A percentile compares a stretch with the other conserved stretches of the same genome.
phyloP scores from a whole-genome alignment of 2,888 invertebrate genomes.

The Ferrisia virgata region DNA sequence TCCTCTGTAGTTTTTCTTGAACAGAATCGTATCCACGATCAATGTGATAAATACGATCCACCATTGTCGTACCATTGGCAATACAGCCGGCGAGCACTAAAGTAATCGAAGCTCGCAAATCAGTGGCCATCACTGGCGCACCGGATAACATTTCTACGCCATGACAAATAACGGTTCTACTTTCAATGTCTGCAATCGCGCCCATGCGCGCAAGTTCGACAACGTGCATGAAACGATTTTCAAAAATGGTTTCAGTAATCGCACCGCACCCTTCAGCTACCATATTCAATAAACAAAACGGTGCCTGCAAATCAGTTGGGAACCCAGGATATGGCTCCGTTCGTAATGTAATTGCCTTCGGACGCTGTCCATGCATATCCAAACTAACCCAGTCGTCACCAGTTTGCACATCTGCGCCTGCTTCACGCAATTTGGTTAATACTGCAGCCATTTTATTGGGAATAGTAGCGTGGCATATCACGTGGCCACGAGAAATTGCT shows the following conservation, averaged over 20 bases:
- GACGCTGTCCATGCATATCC: neutral
- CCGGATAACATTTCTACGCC: neutral
- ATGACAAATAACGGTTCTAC: conserved; percentile 27
- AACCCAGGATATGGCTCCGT: conserved; percentile 39
- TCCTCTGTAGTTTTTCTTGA: neutral
- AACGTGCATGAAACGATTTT: conserved; percentile 47
- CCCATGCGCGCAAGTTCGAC: conserved; percentile 44
- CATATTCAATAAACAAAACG: neutral
- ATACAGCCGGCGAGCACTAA: conserved; percentile 45
- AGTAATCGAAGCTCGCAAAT: conserved; percentile 45
- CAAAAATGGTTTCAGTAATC: conserved; percentile 47
- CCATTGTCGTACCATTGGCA: neutral
- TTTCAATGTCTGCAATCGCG: conserved; percentile 34
- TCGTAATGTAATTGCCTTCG: neutral
- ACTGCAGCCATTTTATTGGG: neutral
- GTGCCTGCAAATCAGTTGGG: conserved; percentile 42
- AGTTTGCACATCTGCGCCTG: neutral
- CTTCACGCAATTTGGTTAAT: neutral
- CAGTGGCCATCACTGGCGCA: conserved; percentile 42
- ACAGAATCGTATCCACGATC: conserved; percentile 24
- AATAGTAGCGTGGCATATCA: neutral
- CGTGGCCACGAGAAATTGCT: neutral
- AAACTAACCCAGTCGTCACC: conserved; percentile 16
- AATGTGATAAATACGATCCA: conserved; percentile 1
- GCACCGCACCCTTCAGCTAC: conserved; percentile 13